Percentiles rank a stretch among this genome's conserved stretches.
Conservation (phyloP, 2,888 invertebrate genomes). For the Leptopterna dolabrata region DNA sequence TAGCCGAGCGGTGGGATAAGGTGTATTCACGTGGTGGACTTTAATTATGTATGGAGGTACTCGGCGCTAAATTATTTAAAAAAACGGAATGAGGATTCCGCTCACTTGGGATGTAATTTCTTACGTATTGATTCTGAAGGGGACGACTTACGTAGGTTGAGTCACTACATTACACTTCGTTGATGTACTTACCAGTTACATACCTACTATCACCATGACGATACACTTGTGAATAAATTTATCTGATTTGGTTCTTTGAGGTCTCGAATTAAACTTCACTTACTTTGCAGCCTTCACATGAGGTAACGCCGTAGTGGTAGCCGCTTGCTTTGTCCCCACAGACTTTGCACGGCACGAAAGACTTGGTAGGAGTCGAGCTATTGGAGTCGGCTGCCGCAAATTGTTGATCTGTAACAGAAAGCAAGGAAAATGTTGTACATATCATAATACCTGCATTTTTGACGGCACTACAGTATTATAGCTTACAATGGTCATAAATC, state of each 20-base stretch:
- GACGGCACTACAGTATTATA: no score
- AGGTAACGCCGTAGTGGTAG: constrained; percentile 98
- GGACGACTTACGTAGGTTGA: no score
- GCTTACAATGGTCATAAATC: no score
- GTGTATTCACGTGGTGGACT: background rate
- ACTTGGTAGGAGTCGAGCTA: constrained; percentile 81
- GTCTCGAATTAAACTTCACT: background rate
- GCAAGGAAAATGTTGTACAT: no score
- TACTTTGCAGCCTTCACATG: constrained; percentile 98
- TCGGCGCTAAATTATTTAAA: background rate
- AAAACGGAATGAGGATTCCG: background rate
- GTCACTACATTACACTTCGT: no score
- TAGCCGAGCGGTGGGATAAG: background rate
- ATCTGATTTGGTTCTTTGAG: no score
- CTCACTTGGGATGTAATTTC: background rate
- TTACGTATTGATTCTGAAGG: no score
- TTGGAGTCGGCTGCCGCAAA: constrained; percentile 84
- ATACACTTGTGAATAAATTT: no score
- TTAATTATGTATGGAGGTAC: background rate
- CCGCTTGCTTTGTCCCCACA: constrained; percentile 96
- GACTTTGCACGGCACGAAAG: constrained; percentile 94
- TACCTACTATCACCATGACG: no score
- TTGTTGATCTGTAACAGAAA: constrained; percentile 74
- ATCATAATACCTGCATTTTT: no score
- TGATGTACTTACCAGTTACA: no score